Conservation (phyloP, 2,888 invertebrate genomes). For the Conomelus anceps region DNA sequence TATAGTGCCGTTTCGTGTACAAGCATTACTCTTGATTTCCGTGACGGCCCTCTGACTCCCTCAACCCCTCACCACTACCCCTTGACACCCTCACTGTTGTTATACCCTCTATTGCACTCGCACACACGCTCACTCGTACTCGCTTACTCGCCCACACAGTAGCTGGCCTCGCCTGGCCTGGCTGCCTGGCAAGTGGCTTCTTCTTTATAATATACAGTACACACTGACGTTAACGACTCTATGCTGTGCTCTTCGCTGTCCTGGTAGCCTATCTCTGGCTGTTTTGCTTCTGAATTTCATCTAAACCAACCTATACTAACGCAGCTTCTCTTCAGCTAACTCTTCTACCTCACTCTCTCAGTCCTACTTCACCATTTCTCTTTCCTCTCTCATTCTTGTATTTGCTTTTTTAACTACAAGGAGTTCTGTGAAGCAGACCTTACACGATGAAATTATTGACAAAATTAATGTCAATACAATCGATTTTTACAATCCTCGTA, state of each 20-base stretch:
- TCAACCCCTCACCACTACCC: constrained; percentile 13
- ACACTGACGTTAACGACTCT: neutral
- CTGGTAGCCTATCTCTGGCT: neutral
- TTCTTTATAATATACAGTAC: neutral
- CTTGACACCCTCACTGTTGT: neutral
- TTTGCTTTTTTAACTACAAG: too few relatives aligned
- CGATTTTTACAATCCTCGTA: too few relatives aligned
- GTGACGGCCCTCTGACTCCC: constrained; percentile 24
- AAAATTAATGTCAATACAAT: too few relatives aligned
- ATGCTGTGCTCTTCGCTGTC: neutral
- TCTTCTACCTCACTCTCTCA: too few relatives aligned
- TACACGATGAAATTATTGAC: too few relatives aligned
- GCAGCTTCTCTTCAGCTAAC: neutral
- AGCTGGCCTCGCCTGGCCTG: too few relatives aligned
- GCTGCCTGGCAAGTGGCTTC: neutral
- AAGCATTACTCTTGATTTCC: constrained; percentile 38
- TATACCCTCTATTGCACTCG: constrained; percentile 19
- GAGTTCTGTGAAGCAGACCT: too few relatives aligned
- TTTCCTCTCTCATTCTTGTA: too few relatives aligned
- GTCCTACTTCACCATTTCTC: too few relatives aligned
- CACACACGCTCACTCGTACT: neutral
- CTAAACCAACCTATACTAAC: neutral
- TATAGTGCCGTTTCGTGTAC: constrained; percentile 37
- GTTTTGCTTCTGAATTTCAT: neutral
- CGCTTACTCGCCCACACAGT: neutral